Evolutionary conservation across 1,140 invertebrate genomes (phyloP), one percentile per base, ranked within the genome.

Genomic region (Diabrotica undecimpunctata): DNA sequence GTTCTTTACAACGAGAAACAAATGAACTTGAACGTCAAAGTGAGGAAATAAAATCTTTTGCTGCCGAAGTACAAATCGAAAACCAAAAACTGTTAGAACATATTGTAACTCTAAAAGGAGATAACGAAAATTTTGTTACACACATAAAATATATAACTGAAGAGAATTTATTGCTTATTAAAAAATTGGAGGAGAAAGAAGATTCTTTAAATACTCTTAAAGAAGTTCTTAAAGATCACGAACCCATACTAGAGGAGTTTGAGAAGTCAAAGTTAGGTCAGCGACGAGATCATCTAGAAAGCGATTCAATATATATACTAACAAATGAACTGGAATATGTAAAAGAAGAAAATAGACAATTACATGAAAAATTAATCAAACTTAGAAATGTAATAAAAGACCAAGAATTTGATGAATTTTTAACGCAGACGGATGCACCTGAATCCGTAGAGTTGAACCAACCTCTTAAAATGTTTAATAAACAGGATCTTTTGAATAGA

Each of bases 391-490:
- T 25, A 12, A 9, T 25, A 3, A 56, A 50, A 8, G 69, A 75
- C 59, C 55, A 72, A 25, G 69, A 74, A 36, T 25, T 71, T 13
- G 61, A 70, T n/a, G 41, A 62, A 46, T 70, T 75, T 69, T 50
- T 75, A 12, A 63, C 67, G 53, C 70, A 75, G 63, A 73, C 70
- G 51, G 61, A 50, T 9, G 72, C 74, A 4, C 25, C 1, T 25
- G 25, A 25, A 25, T 25, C 25, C 25, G 25, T 25, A 25, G 25
- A 25, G 25, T 25, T 25, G 4, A 25, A 25, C 4, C 1, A 25
- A 25, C 25, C 25, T 25, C 4, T 25, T 25, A 25, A 25, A 25
- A 25, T 25, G 25, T 25, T 25, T 25, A 25, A 25, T 25, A 25
- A 25, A 25, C 25, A 25, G 25, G 25, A 25, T 25, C 25, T 25